Evolutionary conservation across 2,113 vertebrate species (phyloP).

Genomic region (Zosterops hypoxanthus): DNA sequence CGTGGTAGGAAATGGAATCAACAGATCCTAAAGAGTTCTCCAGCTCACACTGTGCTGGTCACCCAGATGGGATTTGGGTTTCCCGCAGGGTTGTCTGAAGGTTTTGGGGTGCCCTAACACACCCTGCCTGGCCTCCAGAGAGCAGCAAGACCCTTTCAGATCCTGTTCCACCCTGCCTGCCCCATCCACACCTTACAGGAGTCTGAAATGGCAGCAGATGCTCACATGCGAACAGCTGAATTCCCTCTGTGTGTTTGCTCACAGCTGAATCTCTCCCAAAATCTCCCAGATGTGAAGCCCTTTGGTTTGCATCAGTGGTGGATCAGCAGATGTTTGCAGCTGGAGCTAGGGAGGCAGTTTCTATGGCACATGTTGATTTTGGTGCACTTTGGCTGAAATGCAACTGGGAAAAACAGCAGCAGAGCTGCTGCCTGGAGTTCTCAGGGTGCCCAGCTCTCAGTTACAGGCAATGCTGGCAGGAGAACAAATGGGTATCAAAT

Average conservation of each 20-base stretch:
- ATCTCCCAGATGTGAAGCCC: background rate
- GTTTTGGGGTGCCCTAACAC: background rate
- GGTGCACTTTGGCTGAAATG: background rate
- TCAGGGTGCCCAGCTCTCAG: background rate
- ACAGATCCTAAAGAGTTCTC: background rate
- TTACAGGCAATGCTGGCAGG: background rate
- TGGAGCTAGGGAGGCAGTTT: background rate
- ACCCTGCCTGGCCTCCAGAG: background rate
- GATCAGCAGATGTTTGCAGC: background rate
- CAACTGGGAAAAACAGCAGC: background rate
- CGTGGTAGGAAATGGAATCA: accelerated
- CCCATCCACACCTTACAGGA: background rate
- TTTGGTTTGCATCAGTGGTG: background rate
- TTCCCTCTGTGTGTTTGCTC: background rate
- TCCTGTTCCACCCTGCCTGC: background rate
- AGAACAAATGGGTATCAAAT: background rate
- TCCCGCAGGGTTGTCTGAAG: background rate
- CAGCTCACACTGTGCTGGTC: background rate
- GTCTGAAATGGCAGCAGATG: background rate
- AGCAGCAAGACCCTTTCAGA: background rate
- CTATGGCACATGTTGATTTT: background rate
- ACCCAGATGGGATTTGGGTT: background rate
- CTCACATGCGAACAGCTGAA: background rate
- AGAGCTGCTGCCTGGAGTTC: background rate
- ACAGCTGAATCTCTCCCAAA: background rate